Base-by-base conservation (phyloP, 2,888 invertebrate species). In the Amphipoea lucens region DNA sequence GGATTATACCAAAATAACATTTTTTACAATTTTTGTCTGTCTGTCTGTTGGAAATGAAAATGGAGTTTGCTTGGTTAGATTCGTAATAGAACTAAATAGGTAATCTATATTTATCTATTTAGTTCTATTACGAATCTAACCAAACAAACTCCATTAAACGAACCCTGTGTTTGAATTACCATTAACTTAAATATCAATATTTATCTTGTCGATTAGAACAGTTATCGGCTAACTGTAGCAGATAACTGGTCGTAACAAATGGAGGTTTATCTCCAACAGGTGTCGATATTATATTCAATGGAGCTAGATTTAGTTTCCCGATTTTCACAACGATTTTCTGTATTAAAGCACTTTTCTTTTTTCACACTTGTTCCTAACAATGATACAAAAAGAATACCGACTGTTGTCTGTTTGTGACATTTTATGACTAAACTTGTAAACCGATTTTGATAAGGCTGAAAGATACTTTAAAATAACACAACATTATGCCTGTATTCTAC, bases 221-320 rank as follows among this genome's bases (percentile, higher is more conserved):
- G 67, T 63, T 68, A 82, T 65, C 40, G 40, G 7, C 23, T n/a
- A 76, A 76, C 68, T 17, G 62, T 11, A 54, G 23, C 23, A 45
- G 67, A 62, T 80, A 82, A 62, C 51, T 40, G 51, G 40, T 23
- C 23, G 11, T 14, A 40, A 65, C 77, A 29, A 82, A 73, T 48
- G 40, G 14, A n/a, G 7, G 45, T 23, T 76, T 82, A 81, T 82
- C 81, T 65, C 23, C 17, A n/a, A 65, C 62, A 82, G 45, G 62
- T 76, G 81, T 68, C 81, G 42, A 68, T 82, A 48, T 76, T 57
- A 63, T 48, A 69, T 57, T 82, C 54, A 76, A 69, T 48, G 6
- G 2, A 57, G 17, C 7, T 81, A 51, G 65, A 73, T 79, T 79
- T 73, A 40, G 74, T 65, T 72, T 66, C 14, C 4, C 36, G 45